Percentiles rank a stretch among this genome's conserved stretches.
These are phyloP conservation scores for Saccopteryx bilineata DNA, from an alignment of 2,113 vertebrate species.

Conservation along the genomic window DNA sequence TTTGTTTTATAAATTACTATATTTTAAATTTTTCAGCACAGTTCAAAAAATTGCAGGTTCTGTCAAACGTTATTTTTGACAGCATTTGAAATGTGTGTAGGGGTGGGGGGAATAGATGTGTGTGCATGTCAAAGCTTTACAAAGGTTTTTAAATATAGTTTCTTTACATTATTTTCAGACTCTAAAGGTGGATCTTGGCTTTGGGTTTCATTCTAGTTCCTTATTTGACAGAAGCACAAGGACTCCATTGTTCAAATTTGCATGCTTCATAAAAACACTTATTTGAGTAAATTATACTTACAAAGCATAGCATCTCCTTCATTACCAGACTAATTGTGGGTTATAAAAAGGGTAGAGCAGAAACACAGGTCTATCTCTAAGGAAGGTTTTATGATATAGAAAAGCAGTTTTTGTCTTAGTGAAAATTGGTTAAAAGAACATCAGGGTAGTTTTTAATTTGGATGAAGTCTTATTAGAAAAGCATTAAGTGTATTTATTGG, in stretches of 20 bases:
- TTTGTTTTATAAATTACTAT: neutral
- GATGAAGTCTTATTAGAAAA: neutral
- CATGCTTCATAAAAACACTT: slow-evolving; percentile 67
- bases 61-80: neutral
- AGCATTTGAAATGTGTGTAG: neutral
- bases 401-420: neutral
- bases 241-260: slow-evolving; percentile 71
- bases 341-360: neutral
- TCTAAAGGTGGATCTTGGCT: neutral
- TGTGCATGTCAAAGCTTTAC: neutral
- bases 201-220: slow-evolving; percentile 54
- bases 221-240: slow-evolving; percentile 60
- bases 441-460: neutral
- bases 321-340: neutral
- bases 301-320: slow-evolving; percentile 53
- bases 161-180: slow-evolving; percentile 54
- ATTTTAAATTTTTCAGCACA: neutral
- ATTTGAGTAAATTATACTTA: slow-evolving; percentile 79
- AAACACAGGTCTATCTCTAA: neutral
- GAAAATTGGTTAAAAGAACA: neutral
- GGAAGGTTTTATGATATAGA: neutral
- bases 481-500: neutral
- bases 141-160: neutral
- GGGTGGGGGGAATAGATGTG: neutral
- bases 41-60: neutral